Base-by-base conservation (phyloP, 2,888 invertebrate species). In the Panzeria rudis region DNA sequence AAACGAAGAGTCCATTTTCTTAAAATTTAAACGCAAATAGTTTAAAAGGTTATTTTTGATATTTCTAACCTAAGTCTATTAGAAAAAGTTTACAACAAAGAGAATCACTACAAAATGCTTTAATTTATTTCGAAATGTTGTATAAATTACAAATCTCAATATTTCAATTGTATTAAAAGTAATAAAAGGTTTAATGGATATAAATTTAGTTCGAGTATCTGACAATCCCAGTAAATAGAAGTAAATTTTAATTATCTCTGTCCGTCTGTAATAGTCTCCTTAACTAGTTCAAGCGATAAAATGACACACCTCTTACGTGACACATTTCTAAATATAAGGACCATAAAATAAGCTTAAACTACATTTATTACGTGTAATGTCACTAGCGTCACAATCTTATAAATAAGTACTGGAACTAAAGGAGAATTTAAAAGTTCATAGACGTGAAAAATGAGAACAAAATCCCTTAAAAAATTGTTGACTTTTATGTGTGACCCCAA, bases 261-360 rank as follows among this genome's bases (percentile, higher is more conserved):
- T n/a, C 41, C 54, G 52, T 64, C 52, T 32, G 25, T 71, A 79
- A 72, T 56, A n/a, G 44, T 64, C 64, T 79, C n/a, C 64, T 64
- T 59, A 35, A 68, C 32, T 35, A 38, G 56, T 47, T 64, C 35
- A 25, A 47, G 35, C 64, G 17, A 79, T 72, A 68, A 64, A 64
- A 47, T 23, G 56, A 7, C 79, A 79, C 79, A 72, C 79, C 64
- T 79, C 72, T 77, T 79, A 54, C 72, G 72, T 72, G 71, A 79
- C 72, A 79, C 38, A 72, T 79, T 79, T 44, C 13, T 9, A 56
- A 25, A 4, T 38, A 29, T 20, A 61, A 9, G 11, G n/a, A 54
- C 41, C 5, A 44, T 71, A 62, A 59, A 52, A 41, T 38, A 41
- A 56, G 29, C 29, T 25, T 44, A 25, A 54, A 29, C 29, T 41